Conservation (phyloP, 2,888 invertebrate genomes). For the Phragmatobia fuliginosa region DNA sequence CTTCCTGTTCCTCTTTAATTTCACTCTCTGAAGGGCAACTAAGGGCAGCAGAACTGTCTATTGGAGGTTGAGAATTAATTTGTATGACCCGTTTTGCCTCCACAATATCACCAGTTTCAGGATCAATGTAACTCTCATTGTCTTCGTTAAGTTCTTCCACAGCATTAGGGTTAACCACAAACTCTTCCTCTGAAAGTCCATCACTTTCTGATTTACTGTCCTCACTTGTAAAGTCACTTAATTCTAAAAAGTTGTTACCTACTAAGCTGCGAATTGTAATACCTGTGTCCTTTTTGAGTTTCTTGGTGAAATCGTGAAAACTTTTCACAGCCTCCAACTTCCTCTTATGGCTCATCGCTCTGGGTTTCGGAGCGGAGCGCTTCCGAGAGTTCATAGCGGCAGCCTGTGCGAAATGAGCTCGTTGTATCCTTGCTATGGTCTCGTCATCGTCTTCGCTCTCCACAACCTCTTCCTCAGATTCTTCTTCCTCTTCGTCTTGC, state of each 20-base stretch:
- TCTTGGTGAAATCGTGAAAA: constrained; percentile 84
- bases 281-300: constrained; percentile 84
- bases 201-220: constrained; percentile 80
- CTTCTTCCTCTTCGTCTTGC: constrained; percentile 69
- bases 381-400: constrained; percentile 79
- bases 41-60: constrained; percentile 35
- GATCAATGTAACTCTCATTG: constrained; percentile 83
- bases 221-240: constrained; percentile 83
- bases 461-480: constrained; percentile 74
- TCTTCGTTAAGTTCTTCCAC: constrained; percentile 80
- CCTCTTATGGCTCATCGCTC: constrained; percentile 81
- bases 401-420: constrained; percentile 80
- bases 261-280: constrained; percentile 82
- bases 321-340: constrained; percentile 84
- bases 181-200: constrained; percentile 83
- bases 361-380: constrained; percentile 70
- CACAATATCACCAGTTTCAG: constrained; percentile 83
- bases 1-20: constrained; percentile 38
- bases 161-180: constrained; percentile 81
- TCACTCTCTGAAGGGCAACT: constrained; percentile 33
- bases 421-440: constrained; percentile 81
- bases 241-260: constrained; percentile 81
- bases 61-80: constrained; percentile 33
- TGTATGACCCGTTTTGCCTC: constrained; percentile 56
- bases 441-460: constrained; percentile 83